Evolutionary conservation across 2,888 invertebrate genomes (phyloP), one percentile per base, ranked within the genome.

Genomic region (Eupithecia subfuscata): DNA sequence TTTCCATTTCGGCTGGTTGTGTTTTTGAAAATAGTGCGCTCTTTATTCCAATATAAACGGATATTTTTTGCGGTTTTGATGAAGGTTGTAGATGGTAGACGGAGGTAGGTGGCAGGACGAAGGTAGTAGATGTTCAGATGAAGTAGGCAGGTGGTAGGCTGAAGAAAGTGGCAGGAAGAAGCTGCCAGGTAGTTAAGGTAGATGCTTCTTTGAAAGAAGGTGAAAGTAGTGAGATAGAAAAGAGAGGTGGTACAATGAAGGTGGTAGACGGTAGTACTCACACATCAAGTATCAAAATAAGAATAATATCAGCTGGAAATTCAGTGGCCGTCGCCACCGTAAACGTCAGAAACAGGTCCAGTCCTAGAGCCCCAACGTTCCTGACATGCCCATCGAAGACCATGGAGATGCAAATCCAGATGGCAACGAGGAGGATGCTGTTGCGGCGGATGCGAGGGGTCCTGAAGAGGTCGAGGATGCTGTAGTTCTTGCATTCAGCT

Each of bases 361-460:
- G 90, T 0, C 97, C 98, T 56, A 98, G 91, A 14, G 97, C 97
- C 5, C 97, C 97, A 0, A 98, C 98, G 86, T 98, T 98, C 83
- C 98, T 95, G 22, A 98, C 98, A 87, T 98, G 98, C 0, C 98
- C 98, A 86, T 98, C 98, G 88, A 98, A 98, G 0, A 97, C 97
- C 91, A 98, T 92, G 0, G 98, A 97, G 48, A 98, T 97, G 16
- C 97, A 96, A 96, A 97, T 97, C 98, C 98, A 98, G 80, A 98
- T 97, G 18, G 97, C 76, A 72, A 97, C 96, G 0, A 98, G 93
- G 0, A 98, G 92, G 65, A 98, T 90, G 11, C 97, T 91, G 79
- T 97, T 96, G 71, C 96, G 96, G 2, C 98, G 95, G 4, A 98
- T 90, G 0, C 97, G 95, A 0, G 98, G 97, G 0, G 97, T 97